Evolutionary conservation across 1,140 invertebrate genomes (phyloP).

Genomic region (Caenorhabditis brenneri): DNA sequence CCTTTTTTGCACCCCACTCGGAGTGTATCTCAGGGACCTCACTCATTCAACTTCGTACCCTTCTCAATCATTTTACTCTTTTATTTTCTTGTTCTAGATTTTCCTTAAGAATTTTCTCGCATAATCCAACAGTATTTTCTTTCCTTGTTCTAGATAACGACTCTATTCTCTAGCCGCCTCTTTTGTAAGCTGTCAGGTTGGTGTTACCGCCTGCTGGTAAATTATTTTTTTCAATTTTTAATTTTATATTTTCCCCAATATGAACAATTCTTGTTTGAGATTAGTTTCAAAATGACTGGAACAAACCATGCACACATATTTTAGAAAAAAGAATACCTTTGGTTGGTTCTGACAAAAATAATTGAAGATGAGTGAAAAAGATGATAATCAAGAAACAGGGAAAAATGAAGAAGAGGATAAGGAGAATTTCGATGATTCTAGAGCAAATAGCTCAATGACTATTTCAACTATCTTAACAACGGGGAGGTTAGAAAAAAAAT

Average conservation of each 20-base stretch:
- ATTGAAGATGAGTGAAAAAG: constrained; percentile 20
- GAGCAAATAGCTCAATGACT: background rate
- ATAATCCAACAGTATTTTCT: background rate
- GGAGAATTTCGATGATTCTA: constrained; percentile 28
- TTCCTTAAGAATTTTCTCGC: background rate
- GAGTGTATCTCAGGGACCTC: constrained; percentile 24
- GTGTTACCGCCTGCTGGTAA: too few relatives aligned
- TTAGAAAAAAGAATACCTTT: too few relatives aligned
- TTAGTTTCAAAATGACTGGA: background rate
- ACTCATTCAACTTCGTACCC: background rate
- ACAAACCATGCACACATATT: background rate
- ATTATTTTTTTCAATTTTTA: too few relatives aligned
- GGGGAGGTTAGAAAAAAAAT: background rate
- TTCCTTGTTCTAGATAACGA: too few relatives aligned
- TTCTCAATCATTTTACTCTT: background rate
- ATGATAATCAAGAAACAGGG: background rate
- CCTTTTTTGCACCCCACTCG: constrained; percentile 22
- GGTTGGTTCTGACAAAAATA: background rate
- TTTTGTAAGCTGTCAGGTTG: background rate
- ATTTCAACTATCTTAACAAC: background rate
- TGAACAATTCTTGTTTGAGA: constrained; percentile 36
- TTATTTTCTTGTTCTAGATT: too few relatives aligned
- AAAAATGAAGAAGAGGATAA: background rate
- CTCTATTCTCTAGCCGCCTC: too few relatives aligned
- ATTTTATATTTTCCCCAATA: background rate